Conservation (phyloP, 2,888 invertebrate genomes). For the Omphaloscelis lunosa region DNA sequence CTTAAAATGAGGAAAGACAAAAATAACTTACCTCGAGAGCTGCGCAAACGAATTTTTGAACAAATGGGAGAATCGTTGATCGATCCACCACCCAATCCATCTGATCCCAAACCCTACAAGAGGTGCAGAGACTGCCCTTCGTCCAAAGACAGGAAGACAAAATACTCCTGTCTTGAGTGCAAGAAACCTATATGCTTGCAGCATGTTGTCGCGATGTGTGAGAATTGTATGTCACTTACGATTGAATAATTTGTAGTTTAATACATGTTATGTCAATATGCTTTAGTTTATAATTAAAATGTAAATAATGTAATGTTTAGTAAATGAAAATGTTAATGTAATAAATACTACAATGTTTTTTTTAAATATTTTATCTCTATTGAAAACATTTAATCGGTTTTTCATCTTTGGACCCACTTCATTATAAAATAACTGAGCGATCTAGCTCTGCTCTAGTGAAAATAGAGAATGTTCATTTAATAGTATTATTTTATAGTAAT, state of each 20-base stretch:
- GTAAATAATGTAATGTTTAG: background rate
- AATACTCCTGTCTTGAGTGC: constrained; percentile 40
- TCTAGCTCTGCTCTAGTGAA: no score
- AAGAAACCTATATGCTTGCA: constrained; percentile 48
- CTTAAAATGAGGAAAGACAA: constrained; percentile 31
- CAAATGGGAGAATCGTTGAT: constrained; percentile 34
- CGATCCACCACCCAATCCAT: constrained; percentile 4
- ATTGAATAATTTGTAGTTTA: constrained; percentile 1
- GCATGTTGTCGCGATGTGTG: constrained; percentile 40
- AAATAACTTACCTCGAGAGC: constrained; percentile 42
- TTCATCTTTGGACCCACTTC: no score
- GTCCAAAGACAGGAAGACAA: constrained; percentile 42
- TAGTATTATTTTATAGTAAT: no score
- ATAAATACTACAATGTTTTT: background rate
- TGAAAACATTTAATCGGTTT: background rate
- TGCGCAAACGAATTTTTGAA: constrained; percentile 42
- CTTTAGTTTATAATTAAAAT: background rate
- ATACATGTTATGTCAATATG: no score
- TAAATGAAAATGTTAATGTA: no score
- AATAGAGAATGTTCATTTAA: no score
- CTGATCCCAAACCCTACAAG: constrained; percentile 28
- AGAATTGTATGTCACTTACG: constrained; percentile 18
- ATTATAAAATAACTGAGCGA: background rate
- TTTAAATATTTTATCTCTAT: no score
- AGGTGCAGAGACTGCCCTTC: constrained; percentile 44